Conservation (phyloP, 2,797 vertebrate species). For the Semotilus atromaculatus region DNA sequence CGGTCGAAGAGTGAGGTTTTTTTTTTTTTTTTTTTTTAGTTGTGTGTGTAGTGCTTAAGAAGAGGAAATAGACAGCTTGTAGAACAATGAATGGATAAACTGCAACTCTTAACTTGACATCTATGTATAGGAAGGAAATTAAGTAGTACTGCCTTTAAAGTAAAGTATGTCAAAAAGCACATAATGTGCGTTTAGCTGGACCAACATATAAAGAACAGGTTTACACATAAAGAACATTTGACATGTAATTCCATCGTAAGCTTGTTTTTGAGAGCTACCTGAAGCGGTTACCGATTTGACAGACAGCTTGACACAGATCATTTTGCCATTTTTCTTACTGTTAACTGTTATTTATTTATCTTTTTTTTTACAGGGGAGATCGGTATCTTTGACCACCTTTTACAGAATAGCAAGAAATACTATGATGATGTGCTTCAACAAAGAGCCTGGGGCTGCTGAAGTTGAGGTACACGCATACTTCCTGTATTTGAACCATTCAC, state of each 20-base stretch:
- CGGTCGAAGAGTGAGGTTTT: not conserved
- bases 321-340: not conserved
- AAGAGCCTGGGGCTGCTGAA: conserved; percentile 93
- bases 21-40: not conserved
- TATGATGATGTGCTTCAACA: conserved; percentile 99
- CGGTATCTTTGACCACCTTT: conserved; percentile 98
- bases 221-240: not conserved
- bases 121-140: not conserved
- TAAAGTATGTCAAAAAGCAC: not conserved
- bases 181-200: not conserved
- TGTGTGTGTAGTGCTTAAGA: not conserved
- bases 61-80: not conserved
- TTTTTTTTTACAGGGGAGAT: conserved; percentile 88
- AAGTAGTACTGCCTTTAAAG: not conserved
- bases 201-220: not conserved
- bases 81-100: conserved; percentile 3
- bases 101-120: not conserved
- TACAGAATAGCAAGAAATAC: conserved; percentile 98
- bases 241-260: not conserved
- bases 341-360: not conserved
- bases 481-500: conserved; percentile 1
- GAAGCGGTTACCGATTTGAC: not conserved
- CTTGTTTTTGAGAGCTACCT: not conserved
- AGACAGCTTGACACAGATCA: not conserved
- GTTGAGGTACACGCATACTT: conserved; percentile 86